Conservation (phyloP, 2,113 vertebrate genomes). For the Anguilla japonica region DNA sequence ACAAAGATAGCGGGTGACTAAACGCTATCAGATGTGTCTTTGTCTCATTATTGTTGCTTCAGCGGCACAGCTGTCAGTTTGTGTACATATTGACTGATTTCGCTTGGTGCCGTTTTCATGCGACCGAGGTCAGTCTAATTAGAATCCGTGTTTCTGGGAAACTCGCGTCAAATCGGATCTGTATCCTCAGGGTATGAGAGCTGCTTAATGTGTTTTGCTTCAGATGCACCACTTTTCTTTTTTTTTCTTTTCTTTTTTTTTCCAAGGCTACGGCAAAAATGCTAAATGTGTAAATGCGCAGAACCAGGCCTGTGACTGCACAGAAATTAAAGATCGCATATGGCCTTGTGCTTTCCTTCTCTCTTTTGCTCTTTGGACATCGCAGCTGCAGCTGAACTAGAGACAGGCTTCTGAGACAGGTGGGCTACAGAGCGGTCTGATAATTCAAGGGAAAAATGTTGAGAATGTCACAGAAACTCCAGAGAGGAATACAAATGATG, state of each 20-base stretch:
- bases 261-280: not conserved
- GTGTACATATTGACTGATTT: not conserved
- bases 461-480: slow-evolving; percentile 51
- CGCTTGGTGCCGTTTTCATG: not conserved
- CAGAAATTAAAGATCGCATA: not conserved
- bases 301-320: not conserved
- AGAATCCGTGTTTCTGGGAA: not conserved
- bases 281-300: too few species aligned
- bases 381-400: slow-evolving; percentile 43
- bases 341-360: slow-evolving; percentile 32
- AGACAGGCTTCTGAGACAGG: slow-evolving; percentile 43
- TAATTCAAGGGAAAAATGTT: slow-evolving; percentile 49
- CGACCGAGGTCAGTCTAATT: not conserved
- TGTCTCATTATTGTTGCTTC: not conserved
- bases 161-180: not conserved
- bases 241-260: too few species aligned
- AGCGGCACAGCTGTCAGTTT: not conserved
- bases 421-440: slow-evolving; percentile 37
- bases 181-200: not conserved
- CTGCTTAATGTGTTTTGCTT: not conserved
- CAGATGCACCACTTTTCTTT: not conserved
- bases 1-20: not conserved
- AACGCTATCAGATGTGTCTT: not conserved
- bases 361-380: slow-evolving; percentile 37
- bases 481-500: slow-evolving; percentile 46